phyloP scores from a whole-genome alignment of 2,113 vertebrate genomes.

The Oryzias curvinotus region DNA sequence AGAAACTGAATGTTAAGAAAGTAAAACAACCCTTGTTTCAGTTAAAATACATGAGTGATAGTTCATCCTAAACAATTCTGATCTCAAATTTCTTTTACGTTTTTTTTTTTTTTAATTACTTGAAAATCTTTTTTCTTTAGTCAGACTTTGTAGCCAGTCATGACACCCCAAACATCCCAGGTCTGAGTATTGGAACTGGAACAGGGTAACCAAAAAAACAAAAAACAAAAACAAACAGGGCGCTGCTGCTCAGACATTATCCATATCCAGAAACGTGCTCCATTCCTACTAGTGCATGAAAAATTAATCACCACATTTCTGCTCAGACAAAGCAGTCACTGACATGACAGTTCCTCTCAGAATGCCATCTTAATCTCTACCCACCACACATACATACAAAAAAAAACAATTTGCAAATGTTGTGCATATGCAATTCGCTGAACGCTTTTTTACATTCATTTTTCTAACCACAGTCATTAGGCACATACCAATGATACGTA shows the following conservation, averaged over 20 bases:
- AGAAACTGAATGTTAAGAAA: too few species aligned
- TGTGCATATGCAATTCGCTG: slow-evolving; percentile 74
- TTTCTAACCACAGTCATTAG: slow-evolving; percentile 79
- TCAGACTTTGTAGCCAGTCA: slow-evolving; percentile 9
- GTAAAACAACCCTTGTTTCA: too few species aligned
- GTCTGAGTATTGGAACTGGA: slow-evolving; percentile 24
- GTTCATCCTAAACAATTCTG: too few species aligned
- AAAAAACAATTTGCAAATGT: slow-evolving; percentile 70
- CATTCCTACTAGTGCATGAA: slow-evolving; percentile 62
- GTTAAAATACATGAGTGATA: too few species aligned
- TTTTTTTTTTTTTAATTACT: too few species aligned
- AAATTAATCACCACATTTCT: slow-evolving; percentile 81
- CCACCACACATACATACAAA: slow-evolving; percentile 62
- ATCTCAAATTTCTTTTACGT: too few species aligned
- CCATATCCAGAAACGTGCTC: slow-evolving; percentile 56
- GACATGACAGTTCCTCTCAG: slow-evolving; percentile 78
- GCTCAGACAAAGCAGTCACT: slow-evolving; percentile 76
- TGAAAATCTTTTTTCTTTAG: too few species aligned
- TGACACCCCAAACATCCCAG: slow-evolving; percentile 17
- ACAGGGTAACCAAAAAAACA: slow-evolving; percentile 34
- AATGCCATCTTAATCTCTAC: slow-evolving; percentile 81
- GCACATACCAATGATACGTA: slow-evolving; percentile 73
- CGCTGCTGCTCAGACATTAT: slow-evolving; percentile 47
- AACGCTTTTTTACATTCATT: slow-evolving; percentile 72
- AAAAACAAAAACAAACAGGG: slow-evolving; percentile 33